Evolutionary conservation across 2,888 invertebrate species (phyloP).

Genomic region (Drosophila meridionalis): DNA sequence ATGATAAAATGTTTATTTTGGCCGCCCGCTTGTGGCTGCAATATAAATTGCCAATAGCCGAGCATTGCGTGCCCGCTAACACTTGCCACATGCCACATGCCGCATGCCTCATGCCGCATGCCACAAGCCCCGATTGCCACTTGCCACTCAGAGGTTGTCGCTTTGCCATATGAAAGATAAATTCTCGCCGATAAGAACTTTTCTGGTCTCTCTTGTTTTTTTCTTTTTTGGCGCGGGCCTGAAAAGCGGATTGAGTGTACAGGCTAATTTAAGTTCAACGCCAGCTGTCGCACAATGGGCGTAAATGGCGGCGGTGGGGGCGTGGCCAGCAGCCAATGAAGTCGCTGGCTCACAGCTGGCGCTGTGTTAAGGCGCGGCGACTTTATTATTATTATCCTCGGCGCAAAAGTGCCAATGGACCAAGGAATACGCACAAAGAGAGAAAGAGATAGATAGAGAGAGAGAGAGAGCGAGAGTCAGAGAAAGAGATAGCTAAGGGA

Average conservation of each 20-base stretch:
- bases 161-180: constrained; percentile 78
- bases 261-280: constrained; percentile 81
- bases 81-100: constrained; percentile 27
- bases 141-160: constrained; percentile 56
- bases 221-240: constrained; percentile 5
- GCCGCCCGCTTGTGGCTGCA: constrained; percentile 56
- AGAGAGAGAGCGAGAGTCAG: not conserved
- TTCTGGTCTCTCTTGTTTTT: constrained; percentile 34
- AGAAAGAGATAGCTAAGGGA: not conserved
- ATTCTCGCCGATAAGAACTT: constrained; percentile 77
- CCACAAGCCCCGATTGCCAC: constrained; percentile 30
- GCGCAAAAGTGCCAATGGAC: constrained; percentile 58
- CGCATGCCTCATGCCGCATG: constrained; percentile 19
- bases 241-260: constrained; percentile 74
- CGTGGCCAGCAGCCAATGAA: constrained; percentile 23
- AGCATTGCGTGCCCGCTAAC: constrained; percentile 46
- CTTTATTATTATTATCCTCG: constrained; percentile 78
- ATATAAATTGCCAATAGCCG: constrained; percentile 72
- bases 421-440: constrained; percentile 16
- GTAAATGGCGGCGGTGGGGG: constrained; percentile 23
- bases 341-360: constrained; percentile 12
- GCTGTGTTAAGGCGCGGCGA: constrained; percentile 60
- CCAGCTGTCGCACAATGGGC: constrained; percentile 69
- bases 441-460: not conserved
- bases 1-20: constrained; percentile 79